Evolutionary conservation across 2,113 vertebrate species (phyloP).

Genomic region (Shinisaurus crocodilurus): DNA sequence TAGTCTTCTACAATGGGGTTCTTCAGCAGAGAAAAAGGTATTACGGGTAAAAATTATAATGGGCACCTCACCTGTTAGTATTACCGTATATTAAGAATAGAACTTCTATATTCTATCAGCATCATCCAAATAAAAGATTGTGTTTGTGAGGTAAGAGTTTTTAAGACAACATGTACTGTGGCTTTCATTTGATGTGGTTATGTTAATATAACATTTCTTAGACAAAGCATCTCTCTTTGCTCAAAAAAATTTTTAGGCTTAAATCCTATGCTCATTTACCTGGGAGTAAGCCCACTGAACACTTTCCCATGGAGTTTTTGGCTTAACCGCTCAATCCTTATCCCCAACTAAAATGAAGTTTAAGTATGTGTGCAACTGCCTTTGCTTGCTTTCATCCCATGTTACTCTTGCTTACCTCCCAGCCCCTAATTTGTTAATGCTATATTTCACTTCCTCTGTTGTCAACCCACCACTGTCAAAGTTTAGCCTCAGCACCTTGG

Average conservation of each 20-base stretch:
- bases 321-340: neutral
- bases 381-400: neutral
- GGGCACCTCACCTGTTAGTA: rapidly evolving
- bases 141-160: neutral
- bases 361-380: neutral
- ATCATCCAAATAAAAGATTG: neutral
- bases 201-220: neutral
- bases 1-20: neutral
- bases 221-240: neutral
- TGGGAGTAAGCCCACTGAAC: neutral
- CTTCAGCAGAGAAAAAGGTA: neutral
- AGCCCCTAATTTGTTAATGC: neutral
- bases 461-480: neutral
- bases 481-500: neutral
- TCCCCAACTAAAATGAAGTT: neutral
- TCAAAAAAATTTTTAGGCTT: neutral
- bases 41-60: neutral
- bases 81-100: rapidly evolving
- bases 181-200: neutral
- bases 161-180: too few species aligned
- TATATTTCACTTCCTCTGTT: neutral
- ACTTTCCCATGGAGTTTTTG: neutral
- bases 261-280: neutral
- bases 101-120: neutral
- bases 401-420: neutral